Conservation (phyloP, 2,888 invertebrate genomes). For the Cylloceria caligata region DNA sequence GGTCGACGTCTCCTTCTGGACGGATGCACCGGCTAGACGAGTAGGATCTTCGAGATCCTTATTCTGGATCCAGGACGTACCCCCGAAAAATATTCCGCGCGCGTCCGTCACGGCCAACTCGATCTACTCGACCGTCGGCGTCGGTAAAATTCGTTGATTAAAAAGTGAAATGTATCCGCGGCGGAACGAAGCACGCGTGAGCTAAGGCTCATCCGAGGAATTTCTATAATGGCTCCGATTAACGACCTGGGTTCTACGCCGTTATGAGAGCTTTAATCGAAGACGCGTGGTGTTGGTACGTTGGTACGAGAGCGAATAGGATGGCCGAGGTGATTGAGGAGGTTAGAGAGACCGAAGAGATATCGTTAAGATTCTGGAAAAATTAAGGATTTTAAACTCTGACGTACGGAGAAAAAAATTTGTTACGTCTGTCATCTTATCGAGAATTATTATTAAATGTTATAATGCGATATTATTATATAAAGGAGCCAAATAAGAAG, state of each 20-base stretch:
- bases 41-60: constrained; percentile 29
- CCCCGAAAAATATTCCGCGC: constrained; percentile 19
- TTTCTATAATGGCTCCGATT: constrained; percentile 70
- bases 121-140: constrained; percentile 48
- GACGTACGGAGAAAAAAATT: neutral
- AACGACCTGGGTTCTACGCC: constrained; percentile 62
- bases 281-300: constrained; percentile 56
- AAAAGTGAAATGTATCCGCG: constrained; percentile 69
- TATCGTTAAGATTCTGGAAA: neutral
- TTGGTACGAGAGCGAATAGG: constrained; percentile 25
- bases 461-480: neutral
- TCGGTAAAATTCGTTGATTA: constrained; percentile 71
- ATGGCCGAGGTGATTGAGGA: constrained; percentile 8
- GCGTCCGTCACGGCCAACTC: constrained; percentile 49
- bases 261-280: constrained; percentile 56
- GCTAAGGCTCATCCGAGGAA: constrained; percentile 60
- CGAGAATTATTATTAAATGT: neutral
- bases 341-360: neutral
- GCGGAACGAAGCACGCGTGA: constrained; percentile 40
- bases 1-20: constrained; percentile 67
- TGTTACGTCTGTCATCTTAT: neutral
- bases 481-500: neutral
- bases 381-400: neutral
- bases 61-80: neutral
- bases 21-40: constrained; percentile 42